Conservation (phyloP, 2,888 invertebrate species). For the Leptopilina drosophilae region DNA sequence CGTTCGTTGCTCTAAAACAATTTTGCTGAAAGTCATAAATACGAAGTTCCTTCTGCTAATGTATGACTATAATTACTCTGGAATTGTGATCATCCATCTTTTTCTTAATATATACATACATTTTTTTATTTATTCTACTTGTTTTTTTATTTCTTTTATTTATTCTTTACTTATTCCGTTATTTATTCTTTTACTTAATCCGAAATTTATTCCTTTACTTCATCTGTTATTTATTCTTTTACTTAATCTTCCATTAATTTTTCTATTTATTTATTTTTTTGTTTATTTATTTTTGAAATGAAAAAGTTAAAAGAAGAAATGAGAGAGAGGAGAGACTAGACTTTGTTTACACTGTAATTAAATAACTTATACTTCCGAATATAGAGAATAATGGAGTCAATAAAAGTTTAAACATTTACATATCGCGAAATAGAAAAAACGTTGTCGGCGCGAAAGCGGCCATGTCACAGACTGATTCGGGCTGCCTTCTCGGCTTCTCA, state of each 20-base stretch:
- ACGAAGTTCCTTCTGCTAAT: neutral
- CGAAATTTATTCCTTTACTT: too few relatives aligned
- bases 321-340: slow-evolving; percentile 43
- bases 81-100: neutral
- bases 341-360: slow-evolving; percentile 34
- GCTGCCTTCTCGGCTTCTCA: slow-evolving; percentile 76
- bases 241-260: too few relatives aligned
- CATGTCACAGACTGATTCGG: slow-evolving; percentile 75
- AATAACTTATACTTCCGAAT: slow-evolving; percentile 20
- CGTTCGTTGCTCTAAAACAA: neutral
- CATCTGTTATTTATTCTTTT: too few relatives aligned
- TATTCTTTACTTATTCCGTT: too few relatives aligned
- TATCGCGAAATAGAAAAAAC: slow-evolving; percentile 42
- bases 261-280: slow-evolving; percentile 1
- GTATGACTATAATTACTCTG: neutral
- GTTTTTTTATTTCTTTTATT: too few relatives aligned
- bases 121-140: too few relatives aligned
- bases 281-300: neutral
- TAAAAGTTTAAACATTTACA: slow-evolving; percentile 8
- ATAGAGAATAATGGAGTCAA: slow-evolving; percentile 27
- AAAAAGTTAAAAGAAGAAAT: slow-evolving; percentile 30
- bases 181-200: too few relatives aligned
- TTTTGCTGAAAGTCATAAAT: slow-evolving; percentile 11
- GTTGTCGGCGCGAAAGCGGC: slow-evolving; percentile 71
- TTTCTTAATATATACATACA: neutral